Evolutionary conservation across 1,140 invertebrate genomes (phyloP).

Genomic region (Aphelinus certus): DNA sequence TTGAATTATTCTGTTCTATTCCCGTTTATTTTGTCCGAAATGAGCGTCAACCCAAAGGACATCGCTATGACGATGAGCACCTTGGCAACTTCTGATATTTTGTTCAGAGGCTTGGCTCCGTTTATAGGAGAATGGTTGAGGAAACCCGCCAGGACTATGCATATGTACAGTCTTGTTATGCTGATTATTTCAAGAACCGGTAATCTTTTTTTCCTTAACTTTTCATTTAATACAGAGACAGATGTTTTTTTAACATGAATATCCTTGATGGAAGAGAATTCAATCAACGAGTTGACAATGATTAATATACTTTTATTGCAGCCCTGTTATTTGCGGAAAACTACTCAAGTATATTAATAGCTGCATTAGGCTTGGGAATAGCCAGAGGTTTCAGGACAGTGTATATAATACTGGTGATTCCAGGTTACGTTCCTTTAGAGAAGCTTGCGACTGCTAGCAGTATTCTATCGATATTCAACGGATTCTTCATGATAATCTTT

Average conservation of each 20-base stretch:
- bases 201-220: constrained; percentile 56
- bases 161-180: constrained; percentile 72
- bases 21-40: constrained; percentile 73
- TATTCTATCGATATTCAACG: constrained; percentile 73
- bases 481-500: constrained; percentile 68
- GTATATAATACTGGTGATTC: constrained; percentile 75
- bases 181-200: constrained; percentile 73
- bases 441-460: constrained; percentile 70
- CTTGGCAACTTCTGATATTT: constrained; percentile 68
- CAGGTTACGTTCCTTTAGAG: constrained; percentile 73
- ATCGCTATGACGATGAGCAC: constrained; percentile 72
- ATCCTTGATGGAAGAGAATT: background rate
- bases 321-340: constrained; percentile 64
- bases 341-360: constrained; percentile 47
- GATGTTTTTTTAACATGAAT: background rate
- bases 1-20: constrained; percentile 74
- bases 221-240: constrained; percentile 11
- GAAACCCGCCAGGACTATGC: constrained; percentile 75
- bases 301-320: constrained; percentile 39
- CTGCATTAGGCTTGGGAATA: constrained; percentile 67
- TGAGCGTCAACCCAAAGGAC: constrained; percentile 65
- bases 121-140: constrained; percentile 72
- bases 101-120: constrained; percentile 70
- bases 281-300: background rate
- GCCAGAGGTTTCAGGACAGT: constrained; percentile 76